phyloP scores from a whole-genome alignment of 1,140 invertebrate species.

The Aphidius ervi region DNA sequence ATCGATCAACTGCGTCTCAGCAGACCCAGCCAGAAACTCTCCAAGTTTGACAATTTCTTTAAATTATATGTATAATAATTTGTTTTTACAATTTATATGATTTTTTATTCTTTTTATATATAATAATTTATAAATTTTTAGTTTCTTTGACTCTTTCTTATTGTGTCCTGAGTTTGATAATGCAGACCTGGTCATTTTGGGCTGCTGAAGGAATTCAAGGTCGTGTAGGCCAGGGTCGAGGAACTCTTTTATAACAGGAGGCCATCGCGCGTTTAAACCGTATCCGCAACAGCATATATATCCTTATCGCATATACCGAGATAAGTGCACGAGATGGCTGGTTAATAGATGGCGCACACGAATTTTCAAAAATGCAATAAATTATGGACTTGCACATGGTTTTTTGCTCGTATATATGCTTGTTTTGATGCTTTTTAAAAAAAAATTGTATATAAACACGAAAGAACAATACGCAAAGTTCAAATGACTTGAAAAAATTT shows the following conservation, averaged over 20 bases:
- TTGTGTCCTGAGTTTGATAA: constrained; percentile 3
- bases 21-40: background rate
- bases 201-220: constrained; percentile 22
- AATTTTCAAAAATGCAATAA: constrained; percentile 44
- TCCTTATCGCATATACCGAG: constrained; percentile 15
- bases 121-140: too few species aligned
- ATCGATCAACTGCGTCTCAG: constrained; percentile 24
- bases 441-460: too few species aligned
- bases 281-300: constrained; percentile 4
- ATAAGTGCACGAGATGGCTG: constrained; percentile 21
- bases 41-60: too few species aligned
- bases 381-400: constrained; percentile 30
- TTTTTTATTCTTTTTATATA: background rate
- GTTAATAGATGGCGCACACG: constrained; percentile 36
- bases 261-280: background rate
- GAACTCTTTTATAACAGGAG: constrained; percentile 14
- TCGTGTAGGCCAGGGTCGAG: constrained; percentile 15
- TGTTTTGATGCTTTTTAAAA: too few species aligned
- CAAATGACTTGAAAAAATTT: too few species aligned
- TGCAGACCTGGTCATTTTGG: constrained; percentile 8
- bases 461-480: too few species aligned
- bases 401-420: too few species aligned
- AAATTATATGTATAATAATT: too few species aligned
- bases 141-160: background rate
- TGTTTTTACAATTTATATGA: background rate